Percentiles rank a stretch among this genome's conserved stretches.
Conservation (phyloP, 2,888 invertebrate species). For the Epistrophe eligans region DNA sequence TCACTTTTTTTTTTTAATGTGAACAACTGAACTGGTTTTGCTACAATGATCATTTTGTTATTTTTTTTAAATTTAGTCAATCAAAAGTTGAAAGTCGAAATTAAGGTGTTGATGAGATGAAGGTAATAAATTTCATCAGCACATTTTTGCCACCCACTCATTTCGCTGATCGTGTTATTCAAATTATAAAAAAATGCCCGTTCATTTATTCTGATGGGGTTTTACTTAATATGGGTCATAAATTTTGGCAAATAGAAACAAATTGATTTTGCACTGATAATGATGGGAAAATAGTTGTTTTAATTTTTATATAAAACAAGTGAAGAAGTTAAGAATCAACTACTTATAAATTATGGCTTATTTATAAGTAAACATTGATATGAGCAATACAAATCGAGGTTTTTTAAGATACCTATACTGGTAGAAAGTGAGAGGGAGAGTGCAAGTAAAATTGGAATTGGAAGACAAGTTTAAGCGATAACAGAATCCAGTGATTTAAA, state of each 20-base stretch:
- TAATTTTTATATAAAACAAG: neutral
- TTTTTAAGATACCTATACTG: neutral
- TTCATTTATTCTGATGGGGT: neutral
- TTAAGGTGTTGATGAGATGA: conserved; percentile 35
- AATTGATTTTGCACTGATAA: conserved; percentile 46
- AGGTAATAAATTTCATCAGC: conserved; percentile 6
- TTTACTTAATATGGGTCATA: conserved; percentile 36
- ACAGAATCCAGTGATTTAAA: too few species aligned
- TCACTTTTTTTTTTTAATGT: neutral
- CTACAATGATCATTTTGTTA: neutral
- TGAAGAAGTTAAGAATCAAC: neutral
- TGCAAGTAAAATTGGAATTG: too few species aligned
- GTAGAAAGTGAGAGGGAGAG: neutral
- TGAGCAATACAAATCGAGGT: too few species aligned
- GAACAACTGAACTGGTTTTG: conserved; percentile 28
- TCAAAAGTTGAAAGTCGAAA: conserved; percentile 3
- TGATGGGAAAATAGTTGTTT: neutral
- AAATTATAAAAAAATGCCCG: neutral
- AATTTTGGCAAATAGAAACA: conserved; percentile 58
- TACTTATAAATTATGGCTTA: neutral
- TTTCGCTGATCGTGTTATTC: neutral
- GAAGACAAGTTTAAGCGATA: too few species aligned
- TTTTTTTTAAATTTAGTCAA: neutral
- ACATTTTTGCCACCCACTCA: conserved; percentile 21
- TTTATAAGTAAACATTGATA: neutral